Evolutionary conservation across 2,888 invertebrate genomes (phyloP).

Genomic region (Rapana venosa): DNA sequence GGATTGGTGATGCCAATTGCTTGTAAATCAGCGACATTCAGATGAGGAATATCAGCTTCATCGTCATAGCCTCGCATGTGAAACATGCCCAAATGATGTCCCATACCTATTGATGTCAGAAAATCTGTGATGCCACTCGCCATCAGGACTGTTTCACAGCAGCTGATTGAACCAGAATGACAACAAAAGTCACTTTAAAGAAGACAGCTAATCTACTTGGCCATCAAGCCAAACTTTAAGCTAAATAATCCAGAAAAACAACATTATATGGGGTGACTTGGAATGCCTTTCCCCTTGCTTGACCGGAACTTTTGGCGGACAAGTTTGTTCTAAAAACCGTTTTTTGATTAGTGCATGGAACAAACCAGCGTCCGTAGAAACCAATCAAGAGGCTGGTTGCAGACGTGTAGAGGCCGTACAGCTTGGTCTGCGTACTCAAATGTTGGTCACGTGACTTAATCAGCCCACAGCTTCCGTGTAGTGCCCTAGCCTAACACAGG

Average conservation of each 20-base stretch:
- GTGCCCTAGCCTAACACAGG: too few species aligned
- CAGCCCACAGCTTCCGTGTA: too few species aligned
- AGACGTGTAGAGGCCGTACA: not conserved
- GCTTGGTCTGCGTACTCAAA: not conserved
- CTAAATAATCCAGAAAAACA: not conserved
- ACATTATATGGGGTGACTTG: not conserved
- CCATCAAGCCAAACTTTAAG: not conserved
- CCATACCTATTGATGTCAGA: slow-evolving; percentile 62
- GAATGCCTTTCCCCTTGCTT: not conserved
- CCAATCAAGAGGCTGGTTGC: slow-evolving; percentile 12
- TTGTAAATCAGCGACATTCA: slow-evolving; percentile 65
- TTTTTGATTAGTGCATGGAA: slow-evolving; percentile 4
- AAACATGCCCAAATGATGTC: slow-evolving; percentile 69
- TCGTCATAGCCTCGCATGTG: slow-evolving; percentile 69
- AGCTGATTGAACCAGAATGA: not conserved
- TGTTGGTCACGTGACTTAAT: not conserved
- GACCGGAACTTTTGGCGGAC: slow-evolving; percentile 22
- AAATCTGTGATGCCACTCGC: slow-evolving; percentile 65
- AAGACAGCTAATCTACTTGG: not conserved
- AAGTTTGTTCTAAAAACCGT: not conserved
- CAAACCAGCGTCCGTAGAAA: slow-evolving; percentile 41
- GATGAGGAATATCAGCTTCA: slow-evolving; percentile 66
- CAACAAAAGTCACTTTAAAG: not conserved
- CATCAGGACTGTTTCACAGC: slow-evolving; percentile 44
- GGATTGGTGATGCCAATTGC: slow-evolving; percentile 29